Conservation (phyloP, 1,140 invertebrate genomes). For the Sycobia sp. region DNA sequence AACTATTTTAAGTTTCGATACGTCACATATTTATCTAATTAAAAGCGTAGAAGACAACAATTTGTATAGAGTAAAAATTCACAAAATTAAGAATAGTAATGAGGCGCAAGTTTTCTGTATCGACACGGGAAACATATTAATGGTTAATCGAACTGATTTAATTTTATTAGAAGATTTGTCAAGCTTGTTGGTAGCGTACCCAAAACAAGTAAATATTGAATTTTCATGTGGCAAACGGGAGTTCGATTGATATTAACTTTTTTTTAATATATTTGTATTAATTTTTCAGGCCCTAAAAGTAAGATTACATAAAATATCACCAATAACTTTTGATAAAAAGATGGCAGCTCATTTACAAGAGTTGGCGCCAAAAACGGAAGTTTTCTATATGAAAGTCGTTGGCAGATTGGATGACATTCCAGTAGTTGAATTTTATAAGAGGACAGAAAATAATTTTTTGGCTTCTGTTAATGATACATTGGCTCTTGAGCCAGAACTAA, state of each 20-base stretch:
- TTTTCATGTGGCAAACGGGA: background rate
- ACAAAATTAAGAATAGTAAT: slow-evolving; percentile 41
- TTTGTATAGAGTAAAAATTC: slow-evolving; percentile 51
- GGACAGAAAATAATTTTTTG: slow-evolving; percentile 63
- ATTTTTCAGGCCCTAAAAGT: slow-evolving; percentile 61
- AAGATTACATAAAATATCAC: slow-evolving; percentile 59
- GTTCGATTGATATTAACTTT: background rate
- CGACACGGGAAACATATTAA: slow-evolving; percentile 58
- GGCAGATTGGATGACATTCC: slow-evolving; percentile 39
- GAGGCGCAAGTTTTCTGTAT: slow-evolving; percentile 52
- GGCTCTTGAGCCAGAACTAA: slow-evolving; percentile 52
- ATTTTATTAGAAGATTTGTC: slow-evolving; percentile 52
- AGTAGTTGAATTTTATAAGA: slow-evolving; percentile 67
- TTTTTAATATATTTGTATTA: background rate
- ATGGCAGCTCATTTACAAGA: slow-evolving; percentile 59
- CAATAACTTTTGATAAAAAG: slow-evolving; percentile 51
- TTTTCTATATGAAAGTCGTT: slow-evolving; percentile 55
- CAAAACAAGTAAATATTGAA: slow-evolving; percentile 45
- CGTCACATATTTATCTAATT: slow-evolving; percentile 52
- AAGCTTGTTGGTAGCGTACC: slow-evolving; percentile 49
- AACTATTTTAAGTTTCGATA: slow-evolving; percentile 28
- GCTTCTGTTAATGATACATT: slow-evolving; percentile 69
- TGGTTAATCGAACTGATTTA: slow-evolving; percentile 42
- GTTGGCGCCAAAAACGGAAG: slow-evolving; percentile 57
- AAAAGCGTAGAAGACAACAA: slow-evolving; percentile 39